Evolutionary conservation across 37 sponge, comb jelly and placozoan species (phyloP), one percentile per base, ranked within the genome.

Genomic region (Cliona cf. orientalis): DNA sequence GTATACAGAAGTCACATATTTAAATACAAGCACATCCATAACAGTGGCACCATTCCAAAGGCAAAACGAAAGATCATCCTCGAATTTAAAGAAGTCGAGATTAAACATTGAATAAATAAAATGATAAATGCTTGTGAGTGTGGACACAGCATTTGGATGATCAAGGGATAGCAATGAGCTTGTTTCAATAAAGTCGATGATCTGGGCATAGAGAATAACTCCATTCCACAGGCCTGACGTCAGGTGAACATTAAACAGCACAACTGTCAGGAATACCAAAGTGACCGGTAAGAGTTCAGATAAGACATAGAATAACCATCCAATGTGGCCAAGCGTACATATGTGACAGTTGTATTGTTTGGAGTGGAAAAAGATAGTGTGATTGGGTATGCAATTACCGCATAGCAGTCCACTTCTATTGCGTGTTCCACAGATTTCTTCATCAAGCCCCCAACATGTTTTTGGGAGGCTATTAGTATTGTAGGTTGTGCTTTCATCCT

Each of bases 231-330:
- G 37, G 2, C 85, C 85, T 31, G 76, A 76, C 0, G 77, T 75
- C 32, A 84, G 66, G 55, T 42, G 69, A 44, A 84, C 38, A n/a
- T 62, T 61, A 39, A 84, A 67, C 22, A 22, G 17, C 7, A 84
- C 41, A 3, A 84, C 40, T 9, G 55, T 41, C 9, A 66, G 21
- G n/a, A 84, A 75, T 19, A 84, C 0, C 2, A 84, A 28, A 25
- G 85, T 84, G 28, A 84, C 61, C 35, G 85, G 85, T n/a, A 84
- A 70, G 17, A 76, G 43, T 32, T 84, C 77, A 2, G 85, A 75
- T 23, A 75, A 41, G 31, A 63, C 28, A 38, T 76, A 75, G 53
- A 66, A 49, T 4, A 84, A 19, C 37, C 46, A 33, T 6, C 85
- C 85, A 1, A 40, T n/a, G 29, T 67, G 7, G 17, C 22, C 29